Base-by-base conservation (phyloP, 2,113 vertebrate species). In the Erythrocercus mccallii region DNA sequence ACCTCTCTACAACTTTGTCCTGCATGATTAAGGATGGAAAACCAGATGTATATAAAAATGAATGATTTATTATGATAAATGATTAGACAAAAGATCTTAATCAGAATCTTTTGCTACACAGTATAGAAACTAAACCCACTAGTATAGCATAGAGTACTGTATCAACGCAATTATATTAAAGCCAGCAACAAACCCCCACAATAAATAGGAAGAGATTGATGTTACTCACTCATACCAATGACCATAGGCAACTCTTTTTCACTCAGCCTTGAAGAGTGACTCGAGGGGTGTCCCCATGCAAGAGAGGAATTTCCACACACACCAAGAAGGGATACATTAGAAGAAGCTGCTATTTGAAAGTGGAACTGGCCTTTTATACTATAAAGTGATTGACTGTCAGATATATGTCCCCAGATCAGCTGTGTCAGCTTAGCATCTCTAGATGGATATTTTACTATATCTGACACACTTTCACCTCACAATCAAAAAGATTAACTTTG, bases 251-350 rank as follows among this genome's bases (percentile, higher is more conserved):
- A 12, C 11, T 27, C 20, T 42, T 57, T 35, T 57, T 21, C 37
- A 58, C 35, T 44, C 60, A 57, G 51, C 24, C 35, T 66, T 24
- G 6, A 66, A 25, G 27, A 37, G 33, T 22, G 58, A 60, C 18
- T 33, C 1, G 0, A 33, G 22, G 17, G 2, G 9, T 17, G 12
- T 14, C 17, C 44, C 11, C 27, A 51, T 8, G 14, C 37, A 51
- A 60, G 14, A 25, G 14, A 37, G 17, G n/a, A 51, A 69, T 60
- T 44, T 37, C 1, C 31, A 31, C 37, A 44, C 24, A n/a, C 28
- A 5, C 2, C 24, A 48, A 35, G 45, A 31, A 31, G 31, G 31
- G 21, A 15, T 57, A 12, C 3, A 6, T 22, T 31, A 27, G 44
- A 58, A 58, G 17, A 51, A 30, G 15, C 35, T 30, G 7, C 12